These are phyloP conservation scores for Paraescarpia echinospica DNA, from an alignment of 1,140 invertebrate species.

Conservation along the genomic window DNA sequence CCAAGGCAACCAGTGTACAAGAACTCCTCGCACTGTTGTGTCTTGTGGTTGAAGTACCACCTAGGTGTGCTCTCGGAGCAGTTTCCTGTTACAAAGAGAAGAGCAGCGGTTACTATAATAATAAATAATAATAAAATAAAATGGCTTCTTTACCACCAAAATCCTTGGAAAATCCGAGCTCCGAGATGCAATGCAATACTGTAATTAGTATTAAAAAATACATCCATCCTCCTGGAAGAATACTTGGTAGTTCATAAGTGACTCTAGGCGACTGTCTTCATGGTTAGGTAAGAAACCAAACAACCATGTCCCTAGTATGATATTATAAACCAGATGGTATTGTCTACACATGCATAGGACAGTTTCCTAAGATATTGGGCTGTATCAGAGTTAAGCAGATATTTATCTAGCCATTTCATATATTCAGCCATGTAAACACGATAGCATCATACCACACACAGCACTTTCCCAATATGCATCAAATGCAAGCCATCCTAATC, in stretches of 20 bases:
- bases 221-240: too few species aligned
- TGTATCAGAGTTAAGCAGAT: background rate
- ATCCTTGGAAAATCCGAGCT: too few species aligned
- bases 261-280: too few species aligned
- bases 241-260: too few species aligned
- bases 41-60: conserved; percentile 17
- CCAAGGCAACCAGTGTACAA: background rate
- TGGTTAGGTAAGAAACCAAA: too few species aligned
- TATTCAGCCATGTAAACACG: background rate
- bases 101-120: background rate
- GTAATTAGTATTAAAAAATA: too few species aligned
- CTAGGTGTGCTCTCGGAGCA: background rate
- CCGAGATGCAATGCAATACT: too few species aligned
- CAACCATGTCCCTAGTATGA: too few species aligned
- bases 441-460: background rate
- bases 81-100: background rate
- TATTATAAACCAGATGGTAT: too few species aligned
- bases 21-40: background rate
- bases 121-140: too few species aligned
- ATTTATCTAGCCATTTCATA: background rate
- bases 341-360: too few species aligned
- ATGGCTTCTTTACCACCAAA: too few species aligned
- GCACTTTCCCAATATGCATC: background rate
- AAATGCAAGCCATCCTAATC: background rate
- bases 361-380: background rate